These are phyloP conservation scores for Lagopus leucura DNA, from an alignment of 2,113 vertebrate genomes.

Conservation along the genomic window DNA sequence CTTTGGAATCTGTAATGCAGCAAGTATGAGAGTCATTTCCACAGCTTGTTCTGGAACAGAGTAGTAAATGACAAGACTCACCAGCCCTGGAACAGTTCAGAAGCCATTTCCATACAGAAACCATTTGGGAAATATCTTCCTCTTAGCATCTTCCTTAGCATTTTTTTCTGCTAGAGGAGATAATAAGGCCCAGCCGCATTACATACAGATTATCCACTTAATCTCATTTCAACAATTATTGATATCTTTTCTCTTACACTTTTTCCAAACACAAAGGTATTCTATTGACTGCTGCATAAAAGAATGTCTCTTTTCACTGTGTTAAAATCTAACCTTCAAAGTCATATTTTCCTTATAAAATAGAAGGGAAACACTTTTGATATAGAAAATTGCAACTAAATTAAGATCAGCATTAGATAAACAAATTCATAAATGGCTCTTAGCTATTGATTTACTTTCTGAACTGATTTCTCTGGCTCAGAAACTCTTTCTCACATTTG, in stretches of 20 bases:
- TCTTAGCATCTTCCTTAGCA: background rate
- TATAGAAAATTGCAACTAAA: slow-evolving; percentile 16
- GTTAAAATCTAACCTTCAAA: background rate
- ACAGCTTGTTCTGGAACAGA: background rate
- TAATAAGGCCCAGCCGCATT: slow-evolving; percentile 4
- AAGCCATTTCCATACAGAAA: background rate
- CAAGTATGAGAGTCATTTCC: background rate
- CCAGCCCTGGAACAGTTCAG: background rate
- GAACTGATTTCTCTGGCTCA: slow-evolving; percentile 23
- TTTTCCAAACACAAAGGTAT: slow-evolving; percentile 4
- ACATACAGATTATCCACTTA: slow-evolving; percentile 46
- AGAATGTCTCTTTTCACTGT: background rate
- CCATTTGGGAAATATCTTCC: background rate
- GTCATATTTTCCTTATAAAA: slow-evolving; percentile 30
- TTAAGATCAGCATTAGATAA: slow-evolving; percentile 22
- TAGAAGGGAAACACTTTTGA: background rate
- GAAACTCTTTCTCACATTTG: background rate
- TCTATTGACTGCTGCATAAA: background rate
- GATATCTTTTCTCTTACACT: background rate
- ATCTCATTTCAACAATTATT: slow-evolving; percentile 39
- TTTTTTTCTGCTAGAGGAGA: background rate
- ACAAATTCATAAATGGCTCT: background rate
- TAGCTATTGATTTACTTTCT: slow-evolving; percentile 48
- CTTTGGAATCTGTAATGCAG: background rate
- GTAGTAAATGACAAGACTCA: background rate